These are phyloP conservation scores for Peromyscus californicus DNA, from an alignment of 2,113 vertebrate genomes.

Conservation along the genomic window DNA sequence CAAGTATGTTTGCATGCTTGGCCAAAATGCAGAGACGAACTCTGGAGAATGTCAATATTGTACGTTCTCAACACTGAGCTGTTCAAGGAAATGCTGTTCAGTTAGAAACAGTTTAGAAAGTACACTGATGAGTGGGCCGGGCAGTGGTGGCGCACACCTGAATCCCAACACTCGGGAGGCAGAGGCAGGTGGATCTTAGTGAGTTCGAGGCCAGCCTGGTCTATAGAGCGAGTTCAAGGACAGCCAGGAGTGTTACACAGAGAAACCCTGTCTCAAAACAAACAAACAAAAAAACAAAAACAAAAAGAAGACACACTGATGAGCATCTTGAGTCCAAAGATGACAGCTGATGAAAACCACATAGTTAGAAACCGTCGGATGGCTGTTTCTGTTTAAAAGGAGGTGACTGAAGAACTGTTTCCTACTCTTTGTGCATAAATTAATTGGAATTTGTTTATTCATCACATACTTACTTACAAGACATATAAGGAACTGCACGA, in stretches of 20 bases:
- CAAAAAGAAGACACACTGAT: constrained; percentile 52
- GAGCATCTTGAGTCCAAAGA: constrained; percentile 55
- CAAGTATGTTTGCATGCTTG: constrained; percentile 32
- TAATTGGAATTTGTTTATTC: constrained; percentile 27
- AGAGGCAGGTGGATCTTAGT: too few species aligned
- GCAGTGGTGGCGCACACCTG: too few species aligned
- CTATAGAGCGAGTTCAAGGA: too few species aligned
- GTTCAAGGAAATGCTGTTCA: constrained; percentile 62
- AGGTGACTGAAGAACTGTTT: constrained; percentile 35
- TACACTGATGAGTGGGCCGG: constrained; percentile 11
- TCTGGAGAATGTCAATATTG: constrained; percentile 52
- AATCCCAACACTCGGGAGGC: too few species aligned
- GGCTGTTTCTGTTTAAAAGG: constrained; percentile 56
- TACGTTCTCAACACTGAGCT: not conserved
- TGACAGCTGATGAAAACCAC: constrained; percentile 37
- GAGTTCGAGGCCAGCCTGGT: too few species aligned
- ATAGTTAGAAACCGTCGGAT: constrained; percentile 48
- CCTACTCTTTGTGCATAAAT: constrained; percentile 35
- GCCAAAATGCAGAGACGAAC: constrained; percentile 51
- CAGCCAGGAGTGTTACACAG: too few species aligned
- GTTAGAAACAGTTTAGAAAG: constrained; percentile 64
- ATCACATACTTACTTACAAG: not conserved
- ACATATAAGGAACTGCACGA: not conserved
- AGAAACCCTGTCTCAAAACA: too few species aligned
- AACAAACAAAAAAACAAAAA: too few species aligned